phyloP scores from a whole-genome alignment of 2,113 vertebrate genomes.

The Xiphias gladius region DNA sequence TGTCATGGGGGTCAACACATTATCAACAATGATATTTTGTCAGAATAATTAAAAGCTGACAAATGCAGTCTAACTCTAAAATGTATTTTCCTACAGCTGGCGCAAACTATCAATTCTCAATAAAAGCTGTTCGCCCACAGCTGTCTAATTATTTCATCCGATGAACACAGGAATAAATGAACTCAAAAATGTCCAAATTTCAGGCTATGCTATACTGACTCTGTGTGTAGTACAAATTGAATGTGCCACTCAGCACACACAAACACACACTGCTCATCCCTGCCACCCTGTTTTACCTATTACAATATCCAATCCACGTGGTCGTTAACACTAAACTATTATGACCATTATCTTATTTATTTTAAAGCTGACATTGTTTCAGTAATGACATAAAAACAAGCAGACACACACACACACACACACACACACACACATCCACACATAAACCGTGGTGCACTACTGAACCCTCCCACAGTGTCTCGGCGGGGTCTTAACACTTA shows the following conservation, averaged over 20 bases:
- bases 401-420: background rate
- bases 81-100: background rate
- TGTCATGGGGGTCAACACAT: background rate
- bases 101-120: background rate
- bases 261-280: background rate
- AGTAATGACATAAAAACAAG: background rate
- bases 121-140: background rate
- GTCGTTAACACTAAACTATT: background rate
- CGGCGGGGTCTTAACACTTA: slow-evolving; percentile 61
- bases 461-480: slow-evolving; percentile 15
- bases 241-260: background rate
- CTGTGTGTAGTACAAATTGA: background rate
- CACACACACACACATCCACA: background rate
- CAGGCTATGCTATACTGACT: slow-evolving; percentile 5
- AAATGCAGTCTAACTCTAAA: background rate
- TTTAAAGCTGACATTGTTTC: background rate
- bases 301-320: background rate
- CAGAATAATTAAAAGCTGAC: background rate
- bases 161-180: slow-evolving; percentile 22
- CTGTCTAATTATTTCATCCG: slow-evolving; percentile 38
- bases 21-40: background rate
- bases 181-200: slow-evolving; percentile 32
- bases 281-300: background rate
- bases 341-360: slow-evolving; percentile 8
- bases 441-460: background rate